A percentile compares a stretch with the other conserved stretches of the same genome.
Conservation (phyloP, 2,113 vertebrate genomes). For the Fulica atra region DNA sequence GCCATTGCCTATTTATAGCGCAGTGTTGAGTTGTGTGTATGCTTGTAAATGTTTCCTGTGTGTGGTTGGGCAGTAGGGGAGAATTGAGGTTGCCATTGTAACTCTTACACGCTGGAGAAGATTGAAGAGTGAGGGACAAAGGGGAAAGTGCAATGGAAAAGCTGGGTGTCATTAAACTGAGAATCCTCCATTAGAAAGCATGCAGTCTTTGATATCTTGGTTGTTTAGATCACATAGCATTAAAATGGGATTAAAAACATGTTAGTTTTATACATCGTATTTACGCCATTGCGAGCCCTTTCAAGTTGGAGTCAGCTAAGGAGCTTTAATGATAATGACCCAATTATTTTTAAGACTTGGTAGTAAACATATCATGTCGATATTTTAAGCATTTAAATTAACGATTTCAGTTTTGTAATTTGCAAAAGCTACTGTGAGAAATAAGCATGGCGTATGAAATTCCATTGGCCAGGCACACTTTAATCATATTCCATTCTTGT, state of each 20-base stretch:
- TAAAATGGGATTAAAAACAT: slow-evolving; percentile 35
- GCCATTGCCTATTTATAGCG: neutral
- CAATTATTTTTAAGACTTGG: slow-evolving; percentile 57
- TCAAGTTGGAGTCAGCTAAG: slow-evolving; percentile 36
- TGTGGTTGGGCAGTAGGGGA: neutral
- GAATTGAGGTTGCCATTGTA: neutral
- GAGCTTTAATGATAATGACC: slow-evolving; percentile 49
- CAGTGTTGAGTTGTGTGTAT: neutral
- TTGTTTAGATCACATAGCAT: slow-evolving; percentile 34
- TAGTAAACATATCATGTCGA: slow-evolving; percentile 26
- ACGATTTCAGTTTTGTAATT: neutral
- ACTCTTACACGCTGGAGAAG: neutral
- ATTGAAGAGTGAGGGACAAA: neutral
- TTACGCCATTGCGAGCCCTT: neutral
- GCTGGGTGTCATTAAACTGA: neutral
- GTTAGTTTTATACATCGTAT: neutral
- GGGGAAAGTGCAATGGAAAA: neutral
- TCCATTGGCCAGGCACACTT: neutral
- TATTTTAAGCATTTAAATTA: slow-evolving; percentile 52
- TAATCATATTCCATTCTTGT: neutral
- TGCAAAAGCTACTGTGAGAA: slow-evolving; percentile 33
- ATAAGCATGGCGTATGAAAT: neutral
- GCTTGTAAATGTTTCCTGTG: neutral
- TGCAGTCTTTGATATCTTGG: slow-evolving; percentile 30
- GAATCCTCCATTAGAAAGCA: neutral